These are phyloP conservation scores for Carassius gibelio DNA, from an alignment of 2,113 vertebrate genomes.

Conservation along the genomic window DNA sequence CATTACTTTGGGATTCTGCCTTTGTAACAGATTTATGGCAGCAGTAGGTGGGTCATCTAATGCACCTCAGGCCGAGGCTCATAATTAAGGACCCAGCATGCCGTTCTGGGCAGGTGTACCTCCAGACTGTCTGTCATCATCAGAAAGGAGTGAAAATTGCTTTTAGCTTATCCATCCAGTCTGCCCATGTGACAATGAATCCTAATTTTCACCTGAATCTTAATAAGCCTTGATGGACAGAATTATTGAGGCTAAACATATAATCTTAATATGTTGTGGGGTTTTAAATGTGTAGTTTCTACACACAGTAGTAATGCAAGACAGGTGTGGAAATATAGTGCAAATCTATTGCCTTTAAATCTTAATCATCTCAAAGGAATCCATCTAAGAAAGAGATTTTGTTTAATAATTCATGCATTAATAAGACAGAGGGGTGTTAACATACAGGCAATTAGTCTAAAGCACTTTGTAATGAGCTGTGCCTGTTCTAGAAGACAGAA, in stretches of 20 bases:
- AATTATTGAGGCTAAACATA: not conserved
- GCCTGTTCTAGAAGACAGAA: not conserved
- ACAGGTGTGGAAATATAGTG: not conserved
- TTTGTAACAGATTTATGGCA: slow-evolving; percentile 46
- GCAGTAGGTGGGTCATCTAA: slow-evolving; percentile 28
- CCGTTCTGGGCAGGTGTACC: slow-evolving; percentile 55
- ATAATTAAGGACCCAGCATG: slow-evolving; percentile 72
- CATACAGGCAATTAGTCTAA: not conserved
- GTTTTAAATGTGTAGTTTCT: not conserved
- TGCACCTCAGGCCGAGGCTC: slow-evolving; percentile 46
- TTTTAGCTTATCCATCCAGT: slow-evolving; percentile 29
- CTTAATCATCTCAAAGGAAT: not conserved
- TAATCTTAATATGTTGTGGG: not conserved
- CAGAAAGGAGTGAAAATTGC: slow-evolving; percentile 46
- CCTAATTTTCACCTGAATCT: not conserved
- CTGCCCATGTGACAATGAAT: slow-evolving; percentile 50
- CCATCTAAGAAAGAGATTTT: not conserved
- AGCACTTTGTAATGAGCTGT: not conserved
- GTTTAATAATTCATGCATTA: not conserved
- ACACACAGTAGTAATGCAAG: not conserved
- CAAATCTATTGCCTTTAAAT: not conserved
- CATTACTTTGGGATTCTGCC: slow-evolving; percentile 9
- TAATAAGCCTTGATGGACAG: not conserved
- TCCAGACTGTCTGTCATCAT: slow-evolving; percentile 53
- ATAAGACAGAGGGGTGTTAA: not conserved